Conservation (phyloP, 2,888 invertebrate genomes). For the Thera britannica region DNA sequence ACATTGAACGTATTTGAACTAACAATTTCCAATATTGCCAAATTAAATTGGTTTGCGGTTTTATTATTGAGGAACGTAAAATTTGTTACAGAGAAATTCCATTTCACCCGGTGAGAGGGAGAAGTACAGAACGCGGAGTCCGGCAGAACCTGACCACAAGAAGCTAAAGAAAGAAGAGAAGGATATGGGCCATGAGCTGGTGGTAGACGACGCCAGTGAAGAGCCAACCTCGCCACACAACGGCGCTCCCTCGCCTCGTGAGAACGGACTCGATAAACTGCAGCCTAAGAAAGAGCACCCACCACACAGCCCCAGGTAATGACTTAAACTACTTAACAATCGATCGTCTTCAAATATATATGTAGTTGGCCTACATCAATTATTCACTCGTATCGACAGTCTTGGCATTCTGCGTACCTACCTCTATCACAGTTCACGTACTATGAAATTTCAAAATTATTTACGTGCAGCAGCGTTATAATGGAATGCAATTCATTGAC, state of each 20-base stretch:
- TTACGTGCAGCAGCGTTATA: slow-evolving; percentile 10
- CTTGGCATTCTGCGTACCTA: not conserved
- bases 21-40: slow-evolving; percentile 60
- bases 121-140: slow-evolving; percentile 92
- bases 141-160: slow-evolving; percentile 88
- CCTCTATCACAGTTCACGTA: slow-evolving; percentile 3
- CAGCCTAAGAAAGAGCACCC: slow-evolving; percentile 91
- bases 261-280: slow-evolving; percentile 93
- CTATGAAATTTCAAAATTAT: slow-evolving; percentile 19
- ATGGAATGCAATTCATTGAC: slow-evolving; percentile 29
- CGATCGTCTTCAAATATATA: slow-evolving; percentile 17
- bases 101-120: slow-evolving; percentile 93
- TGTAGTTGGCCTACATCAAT: slow-evolving; percentile 17
- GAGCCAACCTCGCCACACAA: slow-evolving; percentile 94
- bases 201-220: slow-evolving; percentile 97
- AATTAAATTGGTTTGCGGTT: slow-evolving; percentile 50
- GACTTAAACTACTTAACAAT: slow-evolving; percentile 18
- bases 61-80: slow-evolving; percentile 45
- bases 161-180: slow-evolving; percentile 93
- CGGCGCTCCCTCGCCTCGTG: slow-evolving; percentile 95
- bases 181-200: slow-evolving; percentile 93
- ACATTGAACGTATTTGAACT: slow-evolving; percentile 70
- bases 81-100: slow-evolving; percentile 89
- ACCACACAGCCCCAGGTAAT: slow-evolving; percentile 87
- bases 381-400: slow-evolving; percentile 13